Conservation (phyloP, 2,797 vertebrate species). For the Gymnodraco acuticeps region DNA sequence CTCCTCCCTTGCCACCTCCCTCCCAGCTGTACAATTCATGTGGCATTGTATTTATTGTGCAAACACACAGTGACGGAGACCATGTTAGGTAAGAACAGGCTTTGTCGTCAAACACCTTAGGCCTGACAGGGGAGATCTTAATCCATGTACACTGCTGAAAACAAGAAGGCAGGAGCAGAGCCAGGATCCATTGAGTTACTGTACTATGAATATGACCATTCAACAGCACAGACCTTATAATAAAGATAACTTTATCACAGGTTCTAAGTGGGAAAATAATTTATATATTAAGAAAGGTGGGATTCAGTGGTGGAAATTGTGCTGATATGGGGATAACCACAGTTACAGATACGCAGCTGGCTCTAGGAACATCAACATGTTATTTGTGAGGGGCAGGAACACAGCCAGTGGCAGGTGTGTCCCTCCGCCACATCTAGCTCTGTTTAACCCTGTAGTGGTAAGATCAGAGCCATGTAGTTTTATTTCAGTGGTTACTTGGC, state of each 20-base stretch:
- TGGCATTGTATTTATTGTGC: slow-evolving; percentile 75
- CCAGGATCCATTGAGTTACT: slow-evolving; percentile 39
- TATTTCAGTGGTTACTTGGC: neutral
- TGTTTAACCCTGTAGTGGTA: slow-evolving; percentile 46
- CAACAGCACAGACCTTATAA: slow-evolving; percentile 37
- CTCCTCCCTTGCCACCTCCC: slow-evolving; percentile 23
- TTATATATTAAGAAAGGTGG: slow-evolving; percentile 40
- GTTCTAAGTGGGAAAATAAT: slow-evolving; percentile 26
- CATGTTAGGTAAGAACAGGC: slow-evolving; percentile 81
- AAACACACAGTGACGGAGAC: slow-evolving; percentile 71
- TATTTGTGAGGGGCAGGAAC: slow-evolving; percentile 58
- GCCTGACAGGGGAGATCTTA: slow-evolving; percentile 61
- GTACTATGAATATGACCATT: slow-evolving; percentile 37
- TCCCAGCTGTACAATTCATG: slow-evolving; percentile 62
- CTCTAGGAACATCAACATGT: slow-evolving; percentile 68
- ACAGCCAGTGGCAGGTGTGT: slow-evolving; percentile 72
- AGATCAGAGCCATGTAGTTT: slow-evolving; percentile 20
- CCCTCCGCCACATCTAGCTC: slow-evolving; percentile 63
- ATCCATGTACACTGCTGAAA: slow-evolving; percentile 59
- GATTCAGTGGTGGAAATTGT: slow-evolving; percentile 21
- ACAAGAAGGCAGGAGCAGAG: slow-evolving; percentile 46
- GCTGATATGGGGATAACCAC: slow-evolving; percentile 11
- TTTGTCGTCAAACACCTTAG: slow-evolving; percentile 70
- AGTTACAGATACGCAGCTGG: slow-evolving; percentile 51
- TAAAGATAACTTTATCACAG: slow-evolving; percentile 30